Base-by-base conservation (phyloP, 2,113 vertebrate genomes). In the Centrocercus urophasianus region DNA sequence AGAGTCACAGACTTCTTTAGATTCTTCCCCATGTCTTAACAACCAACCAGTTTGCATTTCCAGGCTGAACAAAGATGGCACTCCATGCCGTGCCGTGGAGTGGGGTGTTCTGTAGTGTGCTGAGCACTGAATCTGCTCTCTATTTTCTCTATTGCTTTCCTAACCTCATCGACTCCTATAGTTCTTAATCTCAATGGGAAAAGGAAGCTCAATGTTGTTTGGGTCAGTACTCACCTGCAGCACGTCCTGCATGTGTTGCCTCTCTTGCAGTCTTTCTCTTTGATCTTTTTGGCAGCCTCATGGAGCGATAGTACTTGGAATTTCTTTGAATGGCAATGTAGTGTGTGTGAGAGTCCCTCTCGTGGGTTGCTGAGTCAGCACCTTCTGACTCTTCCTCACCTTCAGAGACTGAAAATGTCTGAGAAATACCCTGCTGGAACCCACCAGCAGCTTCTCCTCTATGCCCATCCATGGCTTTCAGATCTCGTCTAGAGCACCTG, bases 301-400 rank as follows among this genome's bases (percentile, higher is more conserved):
- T 30, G 13, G 98, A 93, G 9, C 72, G 95, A 25, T 98, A 98
- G 93, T 98, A 98, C 65, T 60, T 89, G 66, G 98, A 98, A 83
- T 98, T 97, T 66, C 98, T 98, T 70, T 97, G 97, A 36, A 98
- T 94, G 4, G 87, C 84, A 57, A 88, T 94, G 82, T 80, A 40
- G 9, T 2, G 5, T 19, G 16, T 50, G 8, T 72, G 43, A 2
- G 73, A 66, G 38, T 95, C 94, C 36, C 16, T 59, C 27, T 96
- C 91, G 0, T 59, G 63, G 1, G 3, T 34, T 30, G 48, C 43
- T 8, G 14, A 24, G 12, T 91, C 38, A 14, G 47, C 17, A 9
- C 15, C 45, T 45, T 93, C 76, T n/a, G 65, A 48, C 32, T 92
- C 89, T 22, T 95, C 94, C 43, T 95, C 92, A 13, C 95, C 84